phyloP scores from a whole-genome alignment of 92 coral and sea anemone species.

The Virgularia gustaviana region DNA sequence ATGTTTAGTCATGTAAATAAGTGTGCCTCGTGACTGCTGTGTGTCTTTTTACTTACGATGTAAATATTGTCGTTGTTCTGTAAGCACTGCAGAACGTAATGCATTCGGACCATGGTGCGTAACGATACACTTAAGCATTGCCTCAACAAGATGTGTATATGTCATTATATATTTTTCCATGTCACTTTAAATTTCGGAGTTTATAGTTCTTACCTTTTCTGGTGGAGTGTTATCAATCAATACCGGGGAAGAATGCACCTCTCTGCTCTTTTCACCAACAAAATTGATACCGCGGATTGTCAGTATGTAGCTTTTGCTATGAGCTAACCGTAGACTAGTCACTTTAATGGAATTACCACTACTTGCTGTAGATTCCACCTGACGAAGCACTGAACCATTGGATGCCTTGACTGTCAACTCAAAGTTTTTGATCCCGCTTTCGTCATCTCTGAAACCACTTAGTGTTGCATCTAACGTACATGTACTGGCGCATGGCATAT shows the following conservation, averaged over 20 bases:
- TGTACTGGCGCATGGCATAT: slow-evolving; percentile 56
- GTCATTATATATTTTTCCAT: too few species aligned
- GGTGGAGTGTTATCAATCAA: slow-evolving; percentile 88
- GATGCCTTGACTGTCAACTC: slow-evolving; percentile 55
- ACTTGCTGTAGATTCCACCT: slow-evolving; percentile 33
- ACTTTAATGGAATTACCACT: slow-evolving; percentile 41
- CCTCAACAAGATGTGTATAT: too few species aligned
- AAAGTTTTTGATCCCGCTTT: slow-evolving; percentile 70
- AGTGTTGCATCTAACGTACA: slow-evolving; percentile 59
- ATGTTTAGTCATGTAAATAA: too few species aligned
- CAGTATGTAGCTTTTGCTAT: slow-evolving; percentile 62
- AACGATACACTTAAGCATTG: too few species aligned
- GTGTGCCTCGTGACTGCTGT: too few species aligned
- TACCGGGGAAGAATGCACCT: slow-evolving; percentile 47
- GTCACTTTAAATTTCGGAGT: too few species aligned
- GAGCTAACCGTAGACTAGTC: slow-evolving; percentile 41
- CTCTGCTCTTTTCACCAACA: slow-evolving; percentile 53
- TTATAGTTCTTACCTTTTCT: slow-evolving; percentile 54
- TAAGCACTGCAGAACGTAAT: too few species aligned
- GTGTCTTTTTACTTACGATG: too few species aligned
- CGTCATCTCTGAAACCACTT: slow-evolving; percentile 63
- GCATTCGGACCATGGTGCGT: too few species aligned
- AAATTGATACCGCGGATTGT: slow-evolving; percentile 63
- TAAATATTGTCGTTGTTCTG: too few species aligned
- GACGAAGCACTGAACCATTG: slow-evolving; percentile 24